These are phyloP conservation scores for Pipistrellus nathusii DNA, from an alignment of 2,797 vertebrate species.

Conservation along the genomic window DNA sequence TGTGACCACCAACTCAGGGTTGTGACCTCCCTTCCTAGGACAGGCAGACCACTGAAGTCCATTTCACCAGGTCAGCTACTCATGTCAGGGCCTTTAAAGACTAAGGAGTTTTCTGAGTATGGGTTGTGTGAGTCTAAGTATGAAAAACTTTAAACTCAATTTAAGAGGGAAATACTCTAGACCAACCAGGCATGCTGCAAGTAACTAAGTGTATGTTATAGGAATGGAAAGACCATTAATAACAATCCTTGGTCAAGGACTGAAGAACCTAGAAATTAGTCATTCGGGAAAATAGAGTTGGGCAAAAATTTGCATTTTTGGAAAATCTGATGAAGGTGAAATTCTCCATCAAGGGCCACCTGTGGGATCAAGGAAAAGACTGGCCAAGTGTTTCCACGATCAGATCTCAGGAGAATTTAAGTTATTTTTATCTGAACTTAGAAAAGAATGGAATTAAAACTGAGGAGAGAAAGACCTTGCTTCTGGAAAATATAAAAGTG, in stretches of 20 bases:
- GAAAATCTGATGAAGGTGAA: neutral
- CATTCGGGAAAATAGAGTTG: neutral
- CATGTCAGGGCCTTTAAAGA: neutral
- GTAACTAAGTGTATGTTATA: neutral
- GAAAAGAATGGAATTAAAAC: neutral
- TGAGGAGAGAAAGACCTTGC: neutral
- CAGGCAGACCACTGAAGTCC: too few species aligned
- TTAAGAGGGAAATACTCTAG: constrained; percentile 33
- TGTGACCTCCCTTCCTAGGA: neutral
- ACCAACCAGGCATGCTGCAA: neutral
- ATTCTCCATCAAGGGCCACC: neutral
- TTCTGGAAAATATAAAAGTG: constrained; percentile 33
- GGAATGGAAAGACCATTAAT: neutral
- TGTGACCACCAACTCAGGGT: neutral
- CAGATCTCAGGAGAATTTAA: neutral
- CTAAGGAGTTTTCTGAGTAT: neutral
- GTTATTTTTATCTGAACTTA: constrained; percentile 40
- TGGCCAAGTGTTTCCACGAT: neutral
- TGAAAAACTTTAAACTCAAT: neutral
- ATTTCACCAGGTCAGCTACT: neutral
- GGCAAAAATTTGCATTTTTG: neutral
- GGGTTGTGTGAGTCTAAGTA: neutral
- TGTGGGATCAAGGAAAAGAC: neutral
- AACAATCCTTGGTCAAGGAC: neutral
- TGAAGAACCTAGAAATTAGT: neutral